Base-by-base conservation (phyloP, 2,888 invertebrate genomes). In the Drosophila pseudotakahashii region DNA sequence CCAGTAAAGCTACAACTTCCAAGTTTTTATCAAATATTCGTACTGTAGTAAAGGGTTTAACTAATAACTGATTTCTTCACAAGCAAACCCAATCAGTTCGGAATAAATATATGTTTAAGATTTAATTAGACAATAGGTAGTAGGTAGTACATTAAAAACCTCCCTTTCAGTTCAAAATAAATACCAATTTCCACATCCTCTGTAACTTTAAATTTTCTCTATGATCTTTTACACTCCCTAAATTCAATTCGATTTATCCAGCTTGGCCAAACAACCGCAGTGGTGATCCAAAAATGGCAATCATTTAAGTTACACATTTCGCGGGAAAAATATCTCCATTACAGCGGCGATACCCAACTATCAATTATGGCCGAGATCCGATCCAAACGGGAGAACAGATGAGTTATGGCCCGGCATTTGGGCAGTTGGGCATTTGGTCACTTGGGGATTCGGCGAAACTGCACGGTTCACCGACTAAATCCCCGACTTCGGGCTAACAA, bases 401-500 rank as follows among this genome's bases (percentile, higher is more conserved):
- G 59, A 59, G 14, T 59, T 58, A 59, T 81, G 51, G 50, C 54
- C 61, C 59, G 59, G 42, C 57, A 73, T 30, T 30, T 30, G 30
- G 59, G 42, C 57, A 73, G 7, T 30, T 30, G 30, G 30, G 30
- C 30, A 30, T 2, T 30, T 30, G 30, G 26, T 1, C 19, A 19
- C 19, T 19, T 19, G 19, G 19, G 30, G 7, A 30, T 76, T 80
- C 60, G 52, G 13, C 37, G 47, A 62, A 70, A 72, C 57, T 64
- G 42, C 63, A 66, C 73, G 36, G 44, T 50, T 48, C 42, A 36
- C 48, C 69, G 70, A 45, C 58, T 60, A 60, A 82, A 78, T 86
- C 76, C 67, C 73, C 76, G 32, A 45, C 59, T 59, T 70, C 36
- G 55, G 19, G 47, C 47, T 86, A 60, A 88, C 68, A 88, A 82